Percentiles rank a stretch among this genome's conserved stretches.
These are phyloP conservation scores for Micrasema longulum DNA, from an alignment of 1,140 invertebrate species.

Conservation along the genomic window DNA sequence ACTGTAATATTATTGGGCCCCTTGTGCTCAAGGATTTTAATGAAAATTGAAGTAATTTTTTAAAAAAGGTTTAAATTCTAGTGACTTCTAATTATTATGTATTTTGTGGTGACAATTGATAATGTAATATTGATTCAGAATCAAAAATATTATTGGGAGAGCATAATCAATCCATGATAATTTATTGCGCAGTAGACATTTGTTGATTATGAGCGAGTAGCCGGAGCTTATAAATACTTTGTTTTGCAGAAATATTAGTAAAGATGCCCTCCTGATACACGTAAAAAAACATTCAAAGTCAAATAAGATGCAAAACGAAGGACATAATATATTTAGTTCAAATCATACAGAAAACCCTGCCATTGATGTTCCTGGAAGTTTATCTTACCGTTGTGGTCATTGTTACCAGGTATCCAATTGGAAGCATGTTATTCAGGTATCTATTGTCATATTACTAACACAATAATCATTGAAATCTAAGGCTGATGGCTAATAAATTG, in stretches of 20 bases:
- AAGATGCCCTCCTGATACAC: conserved; percentile 65
- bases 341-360: not conserved
- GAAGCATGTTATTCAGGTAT: conserved; percentile 85
- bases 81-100: too few species aligned
- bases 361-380: conserved; percentile 57
- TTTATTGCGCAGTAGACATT: too few species aligned
- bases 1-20: too few species aligned
- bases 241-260: conserved; percentile 61
- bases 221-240: too few species aligned
- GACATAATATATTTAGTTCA: not conserved
- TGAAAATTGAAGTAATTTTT: too few species aligned
- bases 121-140: too few species aligned
- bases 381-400: conserved; percentile 78
- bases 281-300: conserved; percentile 62
- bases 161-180: too few species aligned
- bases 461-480: conserved; percentile 38
- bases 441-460: conserved; percentile 60
- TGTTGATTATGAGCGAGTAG: too few species aligned
- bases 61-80: too few species aligned
- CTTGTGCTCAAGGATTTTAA: too few species aligned
- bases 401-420: conserved; percentile 83
- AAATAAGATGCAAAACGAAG: conserved; percentile 51
- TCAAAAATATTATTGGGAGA: too few species aligned
- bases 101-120: too few species aligned
- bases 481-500: conserved; percentile 6